phyloP scores from a whole-genome alignment of 2,113 vertebrate species.

The Symphodus melops region DNA sequence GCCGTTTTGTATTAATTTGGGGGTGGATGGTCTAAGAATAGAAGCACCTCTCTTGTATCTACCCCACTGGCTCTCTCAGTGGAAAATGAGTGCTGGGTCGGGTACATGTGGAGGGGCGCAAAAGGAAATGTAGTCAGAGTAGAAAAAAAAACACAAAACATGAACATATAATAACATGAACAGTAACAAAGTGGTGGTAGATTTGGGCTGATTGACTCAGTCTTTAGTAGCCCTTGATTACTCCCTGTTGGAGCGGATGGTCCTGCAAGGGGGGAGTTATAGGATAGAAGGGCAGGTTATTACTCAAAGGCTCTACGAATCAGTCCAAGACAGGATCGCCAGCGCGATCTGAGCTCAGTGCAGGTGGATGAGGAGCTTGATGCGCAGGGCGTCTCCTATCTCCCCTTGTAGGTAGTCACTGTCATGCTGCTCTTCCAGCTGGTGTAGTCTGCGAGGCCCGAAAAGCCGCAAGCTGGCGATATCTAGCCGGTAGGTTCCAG shows the following conservation, averaged over 20 bases:
- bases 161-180: constrained; percentile 70
- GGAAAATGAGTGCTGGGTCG: constrained; percentile 50
- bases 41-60: constrained; percentile 71
- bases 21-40: constrained; percentile 57
- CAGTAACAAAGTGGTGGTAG: constrained; percentile 79
- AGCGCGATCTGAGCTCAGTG: constrained; percentile 82
- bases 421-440: constrained; percentile 87
- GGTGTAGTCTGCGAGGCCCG: constrained; percentile 83
- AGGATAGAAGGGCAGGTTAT: constrained; percentile 60
- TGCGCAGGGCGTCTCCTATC: constrained; percentile 87
- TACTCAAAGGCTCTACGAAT: constrained; percentile 62
- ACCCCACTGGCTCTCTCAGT: constrained; percentile 51
- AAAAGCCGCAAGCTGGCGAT: constrained; percentile 87
- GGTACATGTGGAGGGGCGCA: constrained; percentile 31
- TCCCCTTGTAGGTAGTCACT: constrained; percentile 88
- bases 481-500: constrained; percentile 89
- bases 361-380: constrained; percentile 92
- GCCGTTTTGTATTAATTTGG: constrained; percentile 11
- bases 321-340: constrained; percentile 62
- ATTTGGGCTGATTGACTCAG: constrained; percentile 77
- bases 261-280: constrained; percentile 47
- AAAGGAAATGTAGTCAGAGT: constrained; percentile 35
- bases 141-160: constrained; percentile 52
- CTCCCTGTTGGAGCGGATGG: constrained; percentile 59
- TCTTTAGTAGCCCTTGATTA: constrained; percentile 75